Evolutionary conservation across 1,140 invertebrate species (phyloP), one percentile per base, ranked within the genome.

Genomic region (Schlechtendalia chinensis): DNA sequence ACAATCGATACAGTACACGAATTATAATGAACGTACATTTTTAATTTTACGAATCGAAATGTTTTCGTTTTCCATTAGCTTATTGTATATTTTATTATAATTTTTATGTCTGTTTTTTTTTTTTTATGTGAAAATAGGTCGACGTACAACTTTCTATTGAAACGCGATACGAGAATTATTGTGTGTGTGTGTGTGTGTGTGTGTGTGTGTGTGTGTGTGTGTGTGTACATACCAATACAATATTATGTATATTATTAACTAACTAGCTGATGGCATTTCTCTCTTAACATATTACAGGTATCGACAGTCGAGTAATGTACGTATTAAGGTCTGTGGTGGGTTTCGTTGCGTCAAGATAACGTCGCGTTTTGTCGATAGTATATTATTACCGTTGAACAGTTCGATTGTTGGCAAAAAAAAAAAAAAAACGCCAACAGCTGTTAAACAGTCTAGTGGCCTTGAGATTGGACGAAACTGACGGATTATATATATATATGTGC

Each of bases 111-210:
- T 47, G 11, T 69, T 11, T n/a, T n/a, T 65, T 39, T 39, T 53
- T 8, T 58, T 58, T 59, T 59, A 22, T 27, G 47, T 27, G 67
- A 69, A 50, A 24, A 50, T 50, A 69, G 67, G 67, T 69, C 67
- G 45, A 27, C 67, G 22, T 69, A 16, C 67, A 50, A 69, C 45
- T 69, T 69, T 69, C 39, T 69, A 69, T 22, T 67, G 63, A 67
- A 69, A 69, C 65, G 1, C 45, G 39, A 27, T 27, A 69, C 45
- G 8, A 50, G 67, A 69, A 50, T 74, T 54, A 74, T 54, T 32
- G 61, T 32, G 32, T 22, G n/a, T n/a, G n/a, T n/a, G 39, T 14
- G 19, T 72, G 27, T 22, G 24, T 45, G 5, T 47, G 59, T 61
- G 58, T 27, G 58, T 27, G 58, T 27, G 24, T 61, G 54, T 8